phyloP scores from a whole-genome alignment of 2,113 vertebrate species.

The Colinus virginianus region DNA sequence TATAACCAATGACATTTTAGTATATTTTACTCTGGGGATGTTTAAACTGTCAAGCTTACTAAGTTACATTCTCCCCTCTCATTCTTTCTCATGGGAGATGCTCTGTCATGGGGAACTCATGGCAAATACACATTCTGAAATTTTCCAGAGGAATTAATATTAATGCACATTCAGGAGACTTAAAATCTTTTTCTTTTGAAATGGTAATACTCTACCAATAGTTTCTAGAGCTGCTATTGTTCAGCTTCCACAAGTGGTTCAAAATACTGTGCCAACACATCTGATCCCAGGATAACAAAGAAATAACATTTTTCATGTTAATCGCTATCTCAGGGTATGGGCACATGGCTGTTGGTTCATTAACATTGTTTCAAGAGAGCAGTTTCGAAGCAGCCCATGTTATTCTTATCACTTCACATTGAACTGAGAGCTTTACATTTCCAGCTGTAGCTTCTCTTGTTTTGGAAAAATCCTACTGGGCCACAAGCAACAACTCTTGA shows the following conservation, averaged over 20 bases:
- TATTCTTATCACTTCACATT: neutral
- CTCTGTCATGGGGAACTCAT: neutral
- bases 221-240: neutral
- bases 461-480: neutral
- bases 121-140: slow-evolving; percentile 11
- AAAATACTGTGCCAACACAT: neutral
- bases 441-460: neutral
- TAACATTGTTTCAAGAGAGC: neutral
- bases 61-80: neutral
- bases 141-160: slow-evolving; percentile 48
- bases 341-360: neutral
- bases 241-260: neutral
- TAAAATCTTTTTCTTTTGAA: slow-evolving; percentile 26
- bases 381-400: neutral
- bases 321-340: neutral
- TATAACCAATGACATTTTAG: too few species aligned
- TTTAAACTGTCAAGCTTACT: slow-evolving; percentile 41
- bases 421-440: neutral
- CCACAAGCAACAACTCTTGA: neutral
- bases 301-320: neutral
- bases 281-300: neutral
- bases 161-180: neutral
- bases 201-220: neutral
- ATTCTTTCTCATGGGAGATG: slow-evolving; percentile 20
- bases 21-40: slow-evolving; percentile 25